phyloP scores from a whole-genome alignment of 2,888 invertebrate genomes.

The Coecobrya sp. region DNA sequence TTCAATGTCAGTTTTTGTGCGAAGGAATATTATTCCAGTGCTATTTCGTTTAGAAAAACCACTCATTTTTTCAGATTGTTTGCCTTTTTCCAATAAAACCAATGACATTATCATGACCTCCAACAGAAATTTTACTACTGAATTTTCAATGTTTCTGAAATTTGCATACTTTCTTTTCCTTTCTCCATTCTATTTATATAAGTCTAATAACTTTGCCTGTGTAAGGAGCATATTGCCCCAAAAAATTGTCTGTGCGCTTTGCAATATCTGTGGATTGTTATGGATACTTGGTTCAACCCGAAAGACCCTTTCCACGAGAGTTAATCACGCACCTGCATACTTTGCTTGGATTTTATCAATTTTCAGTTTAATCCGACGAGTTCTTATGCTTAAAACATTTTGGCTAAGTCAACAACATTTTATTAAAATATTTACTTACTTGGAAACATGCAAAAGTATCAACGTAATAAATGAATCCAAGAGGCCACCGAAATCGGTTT shows the following conservation, averaged over 20 bases:
- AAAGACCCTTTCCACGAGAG: background rate
- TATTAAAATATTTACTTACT: background rate
- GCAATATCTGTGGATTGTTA: background rate
- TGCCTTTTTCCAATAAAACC: background rate
- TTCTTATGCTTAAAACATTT: background rate
- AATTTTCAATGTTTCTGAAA: background rate
- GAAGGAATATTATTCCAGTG: no score
- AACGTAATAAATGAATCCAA: background rate
- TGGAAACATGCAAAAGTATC: background rate
- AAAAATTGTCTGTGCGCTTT: background rate
- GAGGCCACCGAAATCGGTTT: background rate
- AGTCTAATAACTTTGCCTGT: background rate
- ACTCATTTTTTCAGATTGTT: no score
- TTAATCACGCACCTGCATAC: background rate
- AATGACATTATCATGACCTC: background rate
- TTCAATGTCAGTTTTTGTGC: no score
- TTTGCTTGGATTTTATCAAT: background rate
- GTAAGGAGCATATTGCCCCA: background rate
- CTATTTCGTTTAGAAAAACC: no score
- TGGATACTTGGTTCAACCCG: background rate
- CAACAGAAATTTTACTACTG: background rate
- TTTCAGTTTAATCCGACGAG: background rate
- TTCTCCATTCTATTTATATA: background rate
- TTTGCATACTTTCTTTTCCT: background rate
- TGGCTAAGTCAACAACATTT: background rate